A percentile compares a stretch with the other conserved stretches of the same genome.
These are phyloP conservation scores for Drosophila pseudotalamancana DNA, from an alignment of 2,888 invertebrate species.

Conservation along the genomic window DNA sequence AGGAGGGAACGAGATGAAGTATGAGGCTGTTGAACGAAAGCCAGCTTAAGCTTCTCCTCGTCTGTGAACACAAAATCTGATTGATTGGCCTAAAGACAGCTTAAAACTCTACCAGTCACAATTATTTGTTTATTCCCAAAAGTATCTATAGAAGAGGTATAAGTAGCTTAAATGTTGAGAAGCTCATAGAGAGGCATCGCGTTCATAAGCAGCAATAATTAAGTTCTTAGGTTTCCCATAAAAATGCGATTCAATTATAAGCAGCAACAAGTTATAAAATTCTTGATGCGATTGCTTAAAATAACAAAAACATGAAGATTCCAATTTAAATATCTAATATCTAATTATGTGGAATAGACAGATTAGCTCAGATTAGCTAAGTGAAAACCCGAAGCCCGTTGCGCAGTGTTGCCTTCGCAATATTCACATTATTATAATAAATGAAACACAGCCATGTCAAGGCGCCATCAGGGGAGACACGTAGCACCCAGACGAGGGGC, in stretches of 20 bases:
- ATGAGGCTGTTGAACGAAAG: no score
- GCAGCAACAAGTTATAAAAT: not conserved
- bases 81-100: not conserved
- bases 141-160: not conserved
- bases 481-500: conserved; percentile 52
- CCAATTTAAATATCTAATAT: not conserved
- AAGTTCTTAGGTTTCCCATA: no score
- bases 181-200: not conserved
- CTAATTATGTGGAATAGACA: no score
- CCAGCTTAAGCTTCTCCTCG: not conserved
- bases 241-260: no score
- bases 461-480: conserved; percentile 53
- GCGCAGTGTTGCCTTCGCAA: conserved; percentile 52
- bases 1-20: not conserved
- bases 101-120: not conserved
- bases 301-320: no score
- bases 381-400: conserved; percentile 18
- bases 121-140: not conserved
- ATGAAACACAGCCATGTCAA: conserved; percentile 55
- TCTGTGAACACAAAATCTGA: no score
- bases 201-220: not conserved
- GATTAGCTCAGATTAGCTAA: not conserved
- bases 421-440: conserved; percentile 70
- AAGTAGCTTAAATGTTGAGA: not conserved
- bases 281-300: no score